Conservation (phyloP, 2,888 invertebrate genomes). For the Rhogogaster chlorosoma region DNA sequence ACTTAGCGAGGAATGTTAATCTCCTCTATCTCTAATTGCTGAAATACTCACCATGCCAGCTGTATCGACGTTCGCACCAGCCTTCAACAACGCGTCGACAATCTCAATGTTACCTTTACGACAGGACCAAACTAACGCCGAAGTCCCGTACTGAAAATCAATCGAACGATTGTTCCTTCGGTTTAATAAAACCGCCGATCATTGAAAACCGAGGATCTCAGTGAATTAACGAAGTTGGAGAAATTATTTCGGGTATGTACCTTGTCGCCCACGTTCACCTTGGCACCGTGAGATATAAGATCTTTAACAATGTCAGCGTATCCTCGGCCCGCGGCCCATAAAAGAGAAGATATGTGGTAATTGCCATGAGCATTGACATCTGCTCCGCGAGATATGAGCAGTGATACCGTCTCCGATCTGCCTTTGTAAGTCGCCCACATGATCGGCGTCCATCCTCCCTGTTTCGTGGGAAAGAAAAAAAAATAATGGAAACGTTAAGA, state of each 20-base stretch:
- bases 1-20: no score
- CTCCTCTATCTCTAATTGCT: background rate
- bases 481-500: no score
- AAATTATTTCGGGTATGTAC: conserved; percentile 70
- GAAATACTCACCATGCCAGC: conserved; percentile 91
- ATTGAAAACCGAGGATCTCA: background rate
- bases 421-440: conserved; percentile 99
- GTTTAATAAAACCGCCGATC: background rate
- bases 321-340: conserved; percentile 97
- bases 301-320: conserved; percentile 91
- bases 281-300: conserved; percentile 92
- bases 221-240: background rate
- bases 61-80: conserved; percentile 93
- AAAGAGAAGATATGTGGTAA: conserved; percentile 94
- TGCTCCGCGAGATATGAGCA: conserved; percentile 91
- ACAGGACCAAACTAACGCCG: conserved; percentile 97
- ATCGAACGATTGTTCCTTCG: background rate
- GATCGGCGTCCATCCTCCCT: conserved; percentile 98
- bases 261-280: conserved; percentile 96
- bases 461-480: conserved; percentile 55
- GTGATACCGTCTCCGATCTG: conserved; percentile 86
- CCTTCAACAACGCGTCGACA: conserved; percentile 89
- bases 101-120: conserved; percentile 93
- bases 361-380: conserved; percentile 98
- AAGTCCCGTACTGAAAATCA: conserved; percentile 90